phyloP scores from a whole-genome alignment of 2,113 vertebrate species.

The Rhodinocichla rosea region DNA sequence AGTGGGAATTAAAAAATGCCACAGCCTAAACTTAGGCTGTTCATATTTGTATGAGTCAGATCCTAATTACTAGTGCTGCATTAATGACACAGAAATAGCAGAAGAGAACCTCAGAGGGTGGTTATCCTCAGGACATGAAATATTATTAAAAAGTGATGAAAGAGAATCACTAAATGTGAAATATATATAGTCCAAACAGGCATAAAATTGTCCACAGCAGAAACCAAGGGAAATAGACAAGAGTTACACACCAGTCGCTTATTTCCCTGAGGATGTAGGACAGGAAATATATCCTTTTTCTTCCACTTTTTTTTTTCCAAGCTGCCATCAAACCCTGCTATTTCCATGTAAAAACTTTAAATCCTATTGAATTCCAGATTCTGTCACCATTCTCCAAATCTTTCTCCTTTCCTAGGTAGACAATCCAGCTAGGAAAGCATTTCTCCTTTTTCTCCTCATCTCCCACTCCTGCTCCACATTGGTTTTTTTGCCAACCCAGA shows the following conservation, averaged over 20 bases:
- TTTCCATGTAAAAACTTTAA: background rate
- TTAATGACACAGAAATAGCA: background rate
- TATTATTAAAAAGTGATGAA: slow-evolving; percentile 33
- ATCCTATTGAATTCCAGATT: background rate
- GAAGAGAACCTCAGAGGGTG: background rate
- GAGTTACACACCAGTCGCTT: background rate
- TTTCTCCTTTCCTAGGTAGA: background rate
- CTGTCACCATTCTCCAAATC: background rate
- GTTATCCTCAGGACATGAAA: slow-evolving; percentile 32
- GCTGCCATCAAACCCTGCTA: background rate
- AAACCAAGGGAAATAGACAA: background rate
- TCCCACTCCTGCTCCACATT: background rate
- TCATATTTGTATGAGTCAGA: slow-evolving; percentile 1
- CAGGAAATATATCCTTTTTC: background rate
- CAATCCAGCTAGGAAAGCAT: background rate
- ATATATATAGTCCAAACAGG: background rate
- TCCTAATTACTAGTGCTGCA: background rate
- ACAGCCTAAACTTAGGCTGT: background rate
- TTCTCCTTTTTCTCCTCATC: background rate
- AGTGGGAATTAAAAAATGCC: background rate
- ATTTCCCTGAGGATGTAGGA: background rate
- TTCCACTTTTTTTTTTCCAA: background rate
- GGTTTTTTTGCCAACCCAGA: background rate
- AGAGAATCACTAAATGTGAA: slow-evolving; percentile 20
- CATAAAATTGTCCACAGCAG: background rate